Conservation (phyloP, 1,140 invertebrate species). For the Cephus cinctus region DNA sequence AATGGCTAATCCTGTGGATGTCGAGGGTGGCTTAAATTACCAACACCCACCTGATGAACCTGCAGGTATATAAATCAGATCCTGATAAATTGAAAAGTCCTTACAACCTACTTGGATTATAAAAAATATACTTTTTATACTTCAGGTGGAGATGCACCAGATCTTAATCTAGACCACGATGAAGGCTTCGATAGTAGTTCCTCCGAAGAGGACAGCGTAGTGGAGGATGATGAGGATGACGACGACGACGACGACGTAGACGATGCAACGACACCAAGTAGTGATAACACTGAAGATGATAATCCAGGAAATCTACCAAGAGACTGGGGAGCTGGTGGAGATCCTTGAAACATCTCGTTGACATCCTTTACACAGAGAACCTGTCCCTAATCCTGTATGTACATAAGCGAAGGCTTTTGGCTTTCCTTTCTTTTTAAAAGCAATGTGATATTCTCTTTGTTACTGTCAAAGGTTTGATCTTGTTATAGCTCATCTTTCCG, state of each 20-base stretch:
- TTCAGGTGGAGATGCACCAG: constrained; percentile 15
- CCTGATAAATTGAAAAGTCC: constrained; percentile 3
- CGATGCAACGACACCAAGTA: constrained; percentile 1
- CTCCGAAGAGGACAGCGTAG: constrained; percentile 23
- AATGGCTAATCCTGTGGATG: constrained; percentile 23
- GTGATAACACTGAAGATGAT: constrained; percentile 1
- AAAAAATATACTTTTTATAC: constrained; percentile 1
- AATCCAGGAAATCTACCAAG: constrained; percentile 3
- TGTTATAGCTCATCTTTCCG: no score
- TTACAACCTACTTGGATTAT: neutral
- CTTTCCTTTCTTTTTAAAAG: no score
- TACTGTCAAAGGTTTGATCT: no score
- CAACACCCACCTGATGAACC: constrained; percentile 40
- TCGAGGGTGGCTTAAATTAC: constrained; percentile 15
- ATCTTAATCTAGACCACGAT: constrained; percentile 17
- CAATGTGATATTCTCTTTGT: no score
- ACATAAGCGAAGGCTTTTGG: no score
- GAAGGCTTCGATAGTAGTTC: constrained; percentile 32
- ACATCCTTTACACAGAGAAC: no score
- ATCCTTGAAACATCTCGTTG: no score
- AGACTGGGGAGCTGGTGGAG: constrained; percentile 15
- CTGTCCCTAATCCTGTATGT: no score
- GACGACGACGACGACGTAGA: constrained; percentile 11
- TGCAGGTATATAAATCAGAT: constrained; percentile 29
- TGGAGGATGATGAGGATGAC: constrained; percentile 14